phyloP scores from a whole-genome alignment of 1,140 invertebrate genomes.

The Aphis craccivora region DNA sequence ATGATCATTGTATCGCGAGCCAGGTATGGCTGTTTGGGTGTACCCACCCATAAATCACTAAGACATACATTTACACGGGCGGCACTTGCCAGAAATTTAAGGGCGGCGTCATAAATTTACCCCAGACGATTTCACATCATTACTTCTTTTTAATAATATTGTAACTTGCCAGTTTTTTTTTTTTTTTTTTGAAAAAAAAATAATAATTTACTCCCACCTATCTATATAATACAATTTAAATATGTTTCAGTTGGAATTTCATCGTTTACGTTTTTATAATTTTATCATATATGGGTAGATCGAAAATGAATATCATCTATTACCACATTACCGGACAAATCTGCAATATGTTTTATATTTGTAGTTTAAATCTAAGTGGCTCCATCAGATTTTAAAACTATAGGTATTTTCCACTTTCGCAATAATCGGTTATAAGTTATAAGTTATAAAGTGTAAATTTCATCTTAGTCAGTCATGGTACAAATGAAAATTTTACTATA shows the following conservation, averaged over 20 bases:
- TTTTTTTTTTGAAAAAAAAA: background rate
- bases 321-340: background rate
- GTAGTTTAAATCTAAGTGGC: background rate
- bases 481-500: too few species aligned
- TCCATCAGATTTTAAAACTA: background rate
- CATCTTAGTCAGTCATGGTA: too few species aligned
- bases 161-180: background rate
- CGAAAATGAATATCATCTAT: background rate
- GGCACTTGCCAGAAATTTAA: background rate
- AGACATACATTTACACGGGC: background rate
- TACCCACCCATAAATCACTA: background rate
- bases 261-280: background rate
- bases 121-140: background rate
- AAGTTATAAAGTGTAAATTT: too few species aligned
- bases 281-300: too few species aligned
- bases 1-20: background rate
- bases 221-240: background rate
- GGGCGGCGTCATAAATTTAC: background rate
- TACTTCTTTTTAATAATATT: background rate
- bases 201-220: background rate
- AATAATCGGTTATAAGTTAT: too few species aligned
- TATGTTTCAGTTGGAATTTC: background rate
- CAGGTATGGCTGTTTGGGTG: background rate
- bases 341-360: background rate
- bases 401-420: background rate